Evolutionary conservation across 2,797 vertebrate species (phyloP).

Genomic region (Trachops cirrhosus): DNA sequence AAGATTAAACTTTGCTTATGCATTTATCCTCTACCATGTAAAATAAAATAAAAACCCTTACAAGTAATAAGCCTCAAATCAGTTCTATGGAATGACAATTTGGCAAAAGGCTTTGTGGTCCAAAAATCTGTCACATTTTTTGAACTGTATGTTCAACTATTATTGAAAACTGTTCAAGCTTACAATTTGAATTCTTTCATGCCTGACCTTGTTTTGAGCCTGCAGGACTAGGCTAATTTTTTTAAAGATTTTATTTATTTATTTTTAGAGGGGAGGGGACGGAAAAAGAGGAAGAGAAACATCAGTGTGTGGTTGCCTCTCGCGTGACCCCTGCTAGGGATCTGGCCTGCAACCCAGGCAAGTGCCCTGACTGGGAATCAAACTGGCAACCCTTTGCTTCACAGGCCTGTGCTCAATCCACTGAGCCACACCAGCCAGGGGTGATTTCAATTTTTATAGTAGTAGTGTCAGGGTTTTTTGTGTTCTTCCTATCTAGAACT

Average conservation of each 20-base stretch:
- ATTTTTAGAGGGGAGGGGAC: no score
- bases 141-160: slow-evolving; percentile 22
- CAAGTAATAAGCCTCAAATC: not conserved
- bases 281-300: no score
- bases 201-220: slow-evolving; percentile 11
- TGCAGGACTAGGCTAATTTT: slow-evolving; percentile 14
- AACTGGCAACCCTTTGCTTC: no score
- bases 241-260: not conserved
- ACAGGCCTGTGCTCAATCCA: no score
- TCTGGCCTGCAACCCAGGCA: no score
- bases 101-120: not conserved
- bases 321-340: no score
- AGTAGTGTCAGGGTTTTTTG: not conserved
- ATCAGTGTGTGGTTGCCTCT: no score
- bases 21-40: not conserved
- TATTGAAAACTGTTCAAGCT: slow-evolving; percentile 18
- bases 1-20: not conserved
- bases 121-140: not conserved
- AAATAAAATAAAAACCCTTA: not conserved
- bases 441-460: not conserved
- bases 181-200: slow-evolving; percentile 19
- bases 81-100: slow-evolving; percentile 16
- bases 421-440: no score
- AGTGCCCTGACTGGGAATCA: no score
- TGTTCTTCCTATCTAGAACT: slow-evolving; percentile 3